A percentile compares a stretch with the other conserved stretches of the same genome.
Conservation (phyloP, 2,797 vertebrate species). For the Limnodromus scolopaceus region DNA sequence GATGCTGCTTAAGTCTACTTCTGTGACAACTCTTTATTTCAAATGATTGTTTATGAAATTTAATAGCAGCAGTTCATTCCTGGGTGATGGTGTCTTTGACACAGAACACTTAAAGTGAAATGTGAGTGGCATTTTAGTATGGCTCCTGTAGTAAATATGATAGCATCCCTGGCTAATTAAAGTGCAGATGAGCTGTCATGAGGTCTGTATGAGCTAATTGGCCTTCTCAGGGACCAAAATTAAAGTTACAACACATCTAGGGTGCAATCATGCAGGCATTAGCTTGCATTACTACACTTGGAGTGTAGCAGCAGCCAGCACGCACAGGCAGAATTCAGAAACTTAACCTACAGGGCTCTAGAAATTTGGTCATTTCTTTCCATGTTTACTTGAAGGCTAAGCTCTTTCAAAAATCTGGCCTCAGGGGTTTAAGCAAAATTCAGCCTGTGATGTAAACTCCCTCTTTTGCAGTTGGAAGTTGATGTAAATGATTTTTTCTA, state of each 20-base stretch:
- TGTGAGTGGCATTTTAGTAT: neutral
- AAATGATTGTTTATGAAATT: neutral
- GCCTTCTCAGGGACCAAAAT: constrained; percentile 17
- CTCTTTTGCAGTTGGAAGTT: neutral
- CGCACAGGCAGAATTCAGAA: neutral
- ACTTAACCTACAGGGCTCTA: fast-evolving
- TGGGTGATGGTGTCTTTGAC: neutral
- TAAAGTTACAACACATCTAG: neutral
- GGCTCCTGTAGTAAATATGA: neutral
- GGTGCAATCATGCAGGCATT: neutral
- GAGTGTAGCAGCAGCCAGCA: neutral
- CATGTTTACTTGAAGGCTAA: neutral
- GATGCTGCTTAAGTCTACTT: neutral
- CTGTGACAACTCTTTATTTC: neutral
- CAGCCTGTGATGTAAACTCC: neutral
- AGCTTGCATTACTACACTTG: neutral
- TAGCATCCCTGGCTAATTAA: neutral
- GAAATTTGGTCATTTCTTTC: neutral
- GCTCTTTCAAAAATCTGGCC: neutral
- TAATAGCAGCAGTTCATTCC: neutral
- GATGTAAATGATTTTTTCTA: neutral
- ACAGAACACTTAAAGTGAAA: neutral
- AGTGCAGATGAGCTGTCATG: constrained; percentile 7
- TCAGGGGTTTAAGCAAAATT: neutral
- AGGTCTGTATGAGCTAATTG: neutral